Conservation (phyloP, 2,797 vertebrate species). For the Hoplostethus mediterraneus region DNA sequence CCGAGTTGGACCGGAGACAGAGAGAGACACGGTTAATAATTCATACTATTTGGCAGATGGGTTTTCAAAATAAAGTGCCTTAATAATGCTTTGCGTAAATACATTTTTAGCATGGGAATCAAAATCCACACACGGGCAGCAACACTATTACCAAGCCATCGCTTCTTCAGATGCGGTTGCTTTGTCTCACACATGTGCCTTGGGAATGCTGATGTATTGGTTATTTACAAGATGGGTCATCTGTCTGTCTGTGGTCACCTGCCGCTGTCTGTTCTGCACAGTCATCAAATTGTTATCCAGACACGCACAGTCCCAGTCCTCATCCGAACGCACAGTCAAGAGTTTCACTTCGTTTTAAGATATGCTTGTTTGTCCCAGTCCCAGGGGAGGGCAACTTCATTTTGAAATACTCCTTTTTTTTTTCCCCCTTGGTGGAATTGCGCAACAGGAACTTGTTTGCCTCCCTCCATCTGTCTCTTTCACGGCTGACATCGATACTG, state of each 20-base stretch:
- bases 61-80: conserved; percentile 34
- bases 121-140: neutral
- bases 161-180: neutral
- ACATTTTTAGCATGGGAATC: neutral
- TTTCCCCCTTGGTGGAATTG: conserved; percentile 40
- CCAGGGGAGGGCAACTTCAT: neutral
- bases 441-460: conserved; percentile 69
- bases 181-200: conserved; percentile 17
- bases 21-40: conserved; percentile 43
- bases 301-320: neutral
- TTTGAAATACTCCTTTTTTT: neutral
- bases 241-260: conserved; percentile 2
- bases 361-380: conserved; percentile 15
- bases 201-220: conserved; percentile 14
- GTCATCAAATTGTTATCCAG: conserved; percentile 33
- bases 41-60: conserved; percentile 7
- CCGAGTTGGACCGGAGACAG: conserved; percentile 24
- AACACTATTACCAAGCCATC: neutral
- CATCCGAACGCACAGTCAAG: conserved; percentile 3
- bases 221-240: conserved; percentile 26
- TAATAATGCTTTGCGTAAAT: neutral
- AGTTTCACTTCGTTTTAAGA: conserved; percentile 17
- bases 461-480: conserved; percentile 33
- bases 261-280: conserved; percentile 27
- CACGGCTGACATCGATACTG: conserved; percentile 72